Evolutionary conservation across 2,888 invertebrate species (phyloP).

Genomic region (Lagria hirta): DNA sequence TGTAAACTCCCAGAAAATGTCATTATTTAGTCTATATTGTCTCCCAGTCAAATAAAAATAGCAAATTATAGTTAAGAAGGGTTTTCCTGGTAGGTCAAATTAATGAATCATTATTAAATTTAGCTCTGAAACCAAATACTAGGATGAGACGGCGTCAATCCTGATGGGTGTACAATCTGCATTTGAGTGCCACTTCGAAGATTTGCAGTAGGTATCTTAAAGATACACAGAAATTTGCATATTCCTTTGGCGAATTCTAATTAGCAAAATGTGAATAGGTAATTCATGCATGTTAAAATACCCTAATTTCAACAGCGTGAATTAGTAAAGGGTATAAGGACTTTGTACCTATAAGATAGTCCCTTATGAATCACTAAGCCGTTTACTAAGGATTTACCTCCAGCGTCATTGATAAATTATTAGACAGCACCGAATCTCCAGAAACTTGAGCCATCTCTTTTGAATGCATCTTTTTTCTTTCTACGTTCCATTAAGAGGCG

Average conservation of each 20-base stretch:
- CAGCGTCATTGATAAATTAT: slow-evolving; percentile 24
- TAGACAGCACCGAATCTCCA: slow-evolving; percentile 9
- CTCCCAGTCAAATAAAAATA: too few relatives aligned
- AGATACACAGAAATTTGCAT: slow-evolving; percentile 18
- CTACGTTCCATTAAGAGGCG: slow-evolving; percentile 5
- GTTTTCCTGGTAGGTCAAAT: too few relatives aligned
- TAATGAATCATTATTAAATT: too few relatives aligned
- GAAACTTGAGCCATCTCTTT: slow-evolving; percentile 4
- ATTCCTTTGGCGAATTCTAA: slow-evolving; percentile 20
- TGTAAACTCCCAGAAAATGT: too few relatives aligned
- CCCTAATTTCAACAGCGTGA: slow-evolving; percentile 16
- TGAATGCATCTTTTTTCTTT: slow-evolving; percentile 5
- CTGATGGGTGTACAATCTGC: too few relatives aligned
- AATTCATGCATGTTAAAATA: slow-evolving; percentile 21
- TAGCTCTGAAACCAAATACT: too few relatives aligned
- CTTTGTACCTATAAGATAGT: slow-evolving; percentile 25
- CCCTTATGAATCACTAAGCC: slow-evolving; percentile 40
- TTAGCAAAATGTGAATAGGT: slow-evolving; percentile 17
- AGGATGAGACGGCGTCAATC: too few relatives aligned
- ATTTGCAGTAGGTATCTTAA: too few relatives aligned
- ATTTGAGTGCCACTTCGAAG: too few relatives aligned
- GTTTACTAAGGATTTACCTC: slow-evolving; percentile 31
- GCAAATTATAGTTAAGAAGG: too few relatives aligned
- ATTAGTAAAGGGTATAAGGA: slow-evolving; percentile 20
- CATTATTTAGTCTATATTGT: too few relatives aligned